Percentiles rank a stretch among this genome's conserved stretches.
These are phyloP conservation scores for Drosophila mojavensis DNA, from an alignment of 1,140 invertebrate genomes.

Conservation along the genomic window DNA sequence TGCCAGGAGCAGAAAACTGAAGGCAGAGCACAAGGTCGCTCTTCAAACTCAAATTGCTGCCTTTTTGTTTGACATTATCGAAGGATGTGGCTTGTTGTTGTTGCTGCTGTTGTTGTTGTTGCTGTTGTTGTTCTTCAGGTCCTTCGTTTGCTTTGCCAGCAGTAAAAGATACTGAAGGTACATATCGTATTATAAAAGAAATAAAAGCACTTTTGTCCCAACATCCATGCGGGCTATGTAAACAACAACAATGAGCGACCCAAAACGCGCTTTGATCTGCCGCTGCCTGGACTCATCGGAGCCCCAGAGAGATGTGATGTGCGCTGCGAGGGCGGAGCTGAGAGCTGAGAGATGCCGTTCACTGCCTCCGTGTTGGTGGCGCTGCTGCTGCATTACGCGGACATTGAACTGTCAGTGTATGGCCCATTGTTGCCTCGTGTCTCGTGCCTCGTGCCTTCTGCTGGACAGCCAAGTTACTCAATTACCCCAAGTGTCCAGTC, in stretches of 20 bases:
- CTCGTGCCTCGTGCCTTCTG: neutral
- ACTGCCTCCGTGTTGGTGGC: neutral
- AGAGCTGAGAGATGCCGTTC: neutral
- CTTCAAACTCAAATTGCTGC: conserved; percentile 70
- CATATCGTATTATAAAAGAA: conserved; percentile 45
- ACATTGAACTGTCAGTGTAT: conserved; percentile 58
- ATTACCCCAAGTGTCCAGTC: conserved; percentile 74
- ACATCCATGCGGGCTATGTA: conserved; percentile 37
- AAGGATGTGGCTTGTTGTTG: conserved; percentile 49
- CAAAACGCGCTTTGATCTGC: conserved; percentile 48
- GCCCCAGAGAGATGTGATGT: neutral
- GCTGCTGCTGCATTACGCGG: conserved; percentile 34
- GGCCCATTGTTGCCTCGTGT: conserved; percentile 15
- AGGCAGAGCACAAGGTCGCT: conserved; percentile 53
- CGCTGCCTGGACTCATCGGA: conserved; percentile 22
- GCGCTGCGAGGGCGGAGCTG: neutral
- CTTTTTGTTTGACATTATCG: conserved; percentile 74
- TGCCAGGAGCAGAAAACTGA: conserved; percentile 5
- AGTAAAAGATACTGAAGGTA: conserved; percentile 30
- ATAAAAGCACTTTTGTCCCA: conserved; percentile 46
- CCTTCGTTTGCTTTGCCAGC: conserved; percentile 22
- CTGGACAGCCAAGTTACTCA: conserved; percentile 55
- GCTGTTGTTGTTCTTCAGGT: conserved; percentile 28
- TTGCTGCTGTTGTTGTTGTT: conserved; percentile 4
- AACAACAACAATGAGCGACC: conserved; percentile 29